Base-by-base conservation (phyloP, 2,888 invertebrate genomes). In the Drosophila fungiperda region DNA sequence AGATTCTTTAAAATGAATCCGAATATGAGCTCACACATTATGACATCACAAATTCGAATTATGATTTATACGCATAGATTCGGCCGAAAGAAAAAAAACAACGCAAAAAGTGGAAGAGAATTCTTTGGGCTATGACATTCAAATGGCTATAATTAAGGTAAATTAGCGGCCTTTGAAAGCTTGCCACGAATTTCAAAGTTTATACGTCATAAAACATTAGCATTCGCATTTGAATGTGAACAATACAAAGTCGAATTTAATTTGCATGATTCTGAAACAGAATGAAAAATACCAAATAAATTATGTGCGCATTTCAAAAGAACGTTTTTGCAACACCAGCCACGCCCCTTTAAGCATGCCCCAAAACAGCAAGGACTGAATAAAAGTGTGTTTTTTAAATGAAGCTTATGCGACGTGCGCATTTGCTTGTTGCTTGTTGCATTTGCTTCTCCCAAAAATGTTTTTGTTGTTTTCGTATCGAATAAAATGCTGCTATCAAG, bases 291-390 rank as follows among this genome's bases (percentile, higher is more conserved):
- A 45, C 36, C 55, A 88, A 81, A 83, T 90, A 90, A 85, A 82
- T 85, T 82, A 90, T 90, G 86, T 74, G 78, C 53, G 78, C 82
- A 78, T 79, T 85, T 85, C 83, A 70, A 80, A 88, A 90, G 90
- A 90, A 90, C 81, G 66, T 71, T 70, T 73, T 76, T 65, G 73
- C 66, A 69, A 78, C 78, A 77, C 12, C 29, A 15, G 69, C 57
- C 83, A 87, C 90, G 83, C 90, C 90, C 83, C 63, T 52, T n/a
- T 53, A 4, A 42, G 57, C 59, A 52, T 68, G 62, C 67, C 60
- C 50, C 68, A 66, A 71, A 79, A 66, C 57, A 66, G 54, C 80
- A 87, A 89, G 89, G 88, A 90, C 67, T 33, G 71, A 53, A 49
- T 65, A 45, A 45, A 45, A 45, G 62, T 82, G 42, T 63, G 17